Evolutionary conservation across 1,140 invertebrate genomes (phyloP).

Genomic region (Zelostemma sp.): DNA sequence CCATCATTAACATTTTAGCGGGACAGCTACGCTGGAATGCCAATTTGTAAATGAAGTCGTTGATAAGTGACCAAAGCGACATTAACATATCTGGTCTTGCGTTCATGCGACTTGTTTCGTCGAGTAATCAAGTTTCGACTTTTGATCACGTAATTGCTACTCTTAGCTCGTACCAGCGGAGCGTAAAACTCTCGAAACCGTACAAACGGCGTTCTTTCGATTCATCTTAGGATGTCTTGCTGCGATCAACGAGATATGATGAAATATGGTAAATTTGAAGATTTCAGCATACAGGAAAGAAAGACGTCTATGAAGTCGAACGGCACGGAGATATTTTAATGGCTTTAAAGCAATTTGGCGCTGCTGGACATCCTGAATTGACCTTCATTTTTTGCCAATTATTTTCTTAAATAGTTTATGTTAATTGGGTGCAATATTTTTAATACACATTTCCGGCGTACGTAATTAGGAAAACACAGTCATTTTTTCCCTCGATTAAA

Average conservation of each 20-base stretch:
- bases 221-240: slow-evolving; percentile 9
- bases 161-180: slow-evolving; percentile 8
- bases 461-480: no score
- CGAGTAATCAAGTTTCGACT: slow-evolving; percentile 45
- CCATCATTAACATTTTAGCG: slow-evolving; percentile 59
- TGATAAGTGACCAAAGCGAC: slow-evolving; percentile 57
- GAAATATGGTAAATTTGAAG: slow-evolving; percentile 20
- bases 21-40: slow-evolving; percentile 42
- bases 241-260: slow-evolving; percentile 9
- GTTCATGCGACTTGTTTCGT: slow-evolving; percentile 30
- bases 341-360: not conserved
- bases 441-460: no score
- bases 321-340: not conserved
- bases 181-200: slow-evolving; percentile 8
- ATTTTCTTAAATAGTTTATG: no score
- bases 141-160: slow-evolving; percentile 44
- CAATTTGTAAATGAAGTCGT: slow-evolving; percentile 64
- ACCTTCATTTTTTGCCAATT: no score
- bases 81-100: slow-evolving; percentile 49
- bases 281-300: slow-evolving; percentile 16
- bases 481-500: no score
- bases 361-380: no score
- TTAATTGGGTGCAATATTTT: not conserved
- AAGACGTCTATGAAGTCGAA: not conserved
- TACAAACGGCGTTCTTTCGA: slow-evolving; percentile 14